Evolutionary conservation across 2,113 vertebrate species (phyloP), one percentile per base, ranked within the genome.

Genomic region (Semicossyphus pulcher): DNA sequence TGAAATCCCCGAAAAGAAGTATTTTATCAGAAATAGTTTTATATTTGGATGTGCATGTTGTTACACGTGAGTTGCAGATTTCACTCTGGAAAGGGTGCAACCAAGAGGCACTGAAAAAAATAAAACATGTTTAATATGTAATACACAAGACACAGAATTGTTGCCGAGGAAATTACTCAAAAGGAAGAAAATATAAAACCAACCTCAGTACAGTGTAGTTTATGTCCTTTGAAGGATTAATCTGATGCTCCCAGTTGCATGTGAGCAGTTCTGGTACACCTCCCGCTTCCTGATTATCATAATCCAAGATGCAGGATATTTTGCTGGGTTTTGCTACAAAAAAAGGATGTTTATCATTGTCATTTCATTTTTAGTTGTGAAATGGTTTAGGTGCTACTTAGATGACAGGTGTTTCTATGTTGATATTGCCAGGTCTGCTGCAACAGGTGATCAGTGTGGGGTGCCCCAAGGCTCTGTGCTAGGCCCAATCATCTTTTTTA

Each of bases 181-280:
- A 60, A 42, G 3, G 21, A 51, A 36, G 10, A 36, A 58, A 29
- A 56, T 16, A 4, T 2, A 10, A 58, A 54, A 70, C 83, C n/a
- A 56, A 88, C 89, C 14, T 1, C 26, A 71, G 8, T 0, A 90
- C 49, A 1, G 62, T 73, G 72, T 92, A 93, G 21, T 34, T 79
- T 51, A 85, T 41, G 16, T 32, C 1, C 4, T 14, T 1, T 36
- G 41, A 15, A n/a, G 51, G 21, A 16, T 61, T 8, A 1, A 3
- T 31, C 1, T 49, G 29, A 73, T 92, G 86, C 26, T 88, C 48
- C 92, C 92, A 93, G 20, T 1, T 78, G 76, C 92, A 93, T 0
- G 42, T 85, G 1, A 92, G 52, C 2, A 15, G 7, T 0, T 82
- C 1, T 9, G 84, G 83, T 1, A 3, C 0, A 26, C 26, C 18